Base-by-base conservation (phyloP, 2,888 invertebrate genomes). In the Aromia moschata region DNA sequence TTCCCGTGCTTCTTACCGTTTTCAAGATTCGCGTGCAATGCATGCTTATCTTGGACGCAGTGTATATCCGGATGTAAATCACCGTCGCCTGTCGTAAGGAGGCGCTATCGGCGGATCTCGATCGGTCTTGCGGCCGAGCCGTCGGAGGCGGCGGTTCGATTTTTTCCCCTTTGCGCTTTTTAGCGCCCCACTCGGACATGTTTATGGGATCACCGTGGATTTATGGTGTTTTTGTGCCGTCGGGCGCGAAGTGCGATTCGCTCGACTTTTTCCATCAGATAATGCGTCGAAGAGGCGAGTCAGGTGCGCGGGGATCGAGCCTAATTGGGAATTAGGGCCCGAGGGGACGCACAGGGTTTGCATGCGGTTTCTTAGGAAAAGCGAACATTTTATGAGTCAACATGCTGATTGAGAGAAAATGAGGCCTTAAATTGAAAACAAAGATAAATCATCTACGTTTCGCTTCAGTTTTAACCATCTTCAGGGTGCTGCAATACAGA, bases 201-300 rank as follows among this genome's bases (percentile, higher is more conserved):
- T 72, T 72, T 71, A 72, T 71, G 67, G 70, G 61, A 58, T 66
- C 68, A 60, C 36, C 14, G 56, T 56, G 61, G 56, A 73, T 73
- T 73, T 73, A 73, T 72, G 53, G 70, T 71, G 71, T 73, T 73
- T 71, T 72, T 73, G 70, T 71, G 63, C 65, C 51, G 54, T 33
- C 25, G 51, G 36, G 53, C 56, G 58, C 37, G 46, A 62, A 62
- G 57, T 67, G 57, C 67, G 64, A 65, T 62, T 64, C 63, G 62
- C 62, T 58, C 64, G 56, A 54, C 49, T 51, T 60, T 59, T 10
- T 63, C 55, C 58, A 56, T 55, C 45, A 54, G 56, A 63, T 38
- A 44, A 56, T 53, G 43, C 31, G 45, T 47, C 17, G 30, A 16
- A 30, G 37, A 11, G 14, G 53, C 20, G 45, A 46, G 47, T 56